Base-by-base conservation (phyloP, 2,797 vertebrate genomes). In the Steatocranus sp. region DNA sequence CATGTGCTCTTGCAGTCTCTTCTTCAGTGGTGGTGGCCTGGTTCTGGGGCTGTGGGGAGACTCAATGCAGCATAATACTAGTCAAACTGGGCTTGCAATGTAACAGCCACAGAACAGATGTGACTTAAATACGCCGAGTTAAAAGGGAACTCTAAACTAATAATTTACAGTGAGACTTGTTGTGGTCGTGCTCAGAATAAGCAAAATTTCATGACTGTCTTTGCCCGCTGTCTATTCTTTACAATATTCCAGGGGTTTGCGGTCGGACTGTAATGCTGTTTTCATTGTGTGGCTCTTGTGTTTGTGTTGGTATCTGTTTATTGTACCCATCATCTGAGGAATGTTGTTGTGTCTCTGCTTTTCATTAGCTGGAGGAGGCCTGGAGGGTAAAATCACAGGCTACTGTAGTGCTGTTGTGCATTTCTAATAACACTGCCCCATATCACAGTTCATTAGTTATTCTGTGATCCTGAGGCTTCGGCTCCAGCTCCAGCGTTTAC, bases 301-400 rank as follows among this genome's bases (percentile, higher is more conserved):
- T 92, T 93, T 92, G 88, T 38, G 20, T 81, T 89, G 83, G 81
- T 85, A 83, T 92, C 58, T 93, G 81, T 89, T 90, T 93, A 83
- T 86, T 89, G 83, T 88, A 66, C 83, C 83, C 75, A 87, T 93
- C 81, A 73, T 83, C 82, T 70, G 5, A 88, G 88, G 86, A 93
- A 92, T 92, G 89, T 58, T 86, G 87, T 87, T 75, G 46, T 36
- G 36, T 79, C 61, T 92, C 93, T 95, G 94, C 75, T 95, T 95
- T 93, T 91, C 90, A 95, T 95, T 94, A 95, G 88, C 78, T 9
- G 54, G 84, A 66, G 83, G 81, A 78, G 74, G 73, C 27, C 23
- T 30, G 32, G 66, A 75, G 81, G 83, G 78, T 46, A 25, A 79
- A 58, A 50, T 73, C 50, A 32, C 11, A 43, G 58, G 43, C 81